Conservation (phyloP, 2,113 vertebrate genomes). For the Poicephalus gulielmi region DNA sequence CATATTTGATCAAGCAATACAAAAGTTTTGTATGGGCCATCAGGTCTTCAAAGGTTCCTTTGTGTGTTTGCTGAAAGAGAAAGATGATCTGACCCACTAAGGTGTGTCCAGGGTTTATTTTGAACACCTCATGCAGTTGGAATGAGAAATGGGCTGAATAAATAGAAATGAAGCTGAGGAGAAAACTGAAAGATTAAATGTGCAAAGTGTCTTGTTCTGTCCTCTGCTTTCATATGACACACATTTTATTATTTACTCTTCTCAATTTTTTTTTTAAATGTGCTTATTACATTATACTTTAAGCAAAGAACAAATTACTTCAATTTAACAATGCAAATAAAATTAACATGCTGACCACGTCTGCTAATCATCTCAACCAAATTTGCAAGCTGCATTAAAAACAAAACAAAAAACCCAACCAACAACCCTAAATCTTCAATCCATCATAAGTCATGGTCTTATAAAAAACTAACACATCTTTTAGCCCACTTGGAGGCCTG, state of each 20-base stretch:
- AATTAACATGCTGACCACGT: not conserved
- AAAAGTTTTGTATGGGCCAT: not conserved
- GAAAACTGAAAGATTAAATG: not conserved
- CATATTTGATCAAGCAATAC: not conserved
- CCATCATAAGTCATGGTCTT: not conserved
- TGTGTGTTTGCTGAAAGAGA: not conserved
- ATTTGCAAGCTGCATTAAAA: not conserved
- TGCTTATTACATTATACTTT: not conserved
- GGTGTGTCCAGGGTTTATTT: not conserved
- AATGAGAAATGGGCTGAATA: not conserved
- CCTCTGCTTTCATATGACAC: not conserved
- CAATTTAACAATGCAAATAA: not conserved
- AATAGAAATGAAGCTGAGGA: not conserved
- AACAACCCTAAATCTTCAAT: not conserved
- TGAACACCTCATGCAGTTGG: not conserved
- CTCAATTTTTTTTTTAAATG: not conserved
- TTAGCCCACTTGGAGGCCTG: not conserved
- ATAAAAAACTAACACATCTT: not conserved
- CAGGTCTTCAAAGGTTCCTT: not conserved
- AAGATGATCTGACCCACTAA: not conserved
- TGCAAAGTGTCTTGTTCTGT: not conserved
- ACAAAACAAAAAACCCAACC: rapidly evolving
- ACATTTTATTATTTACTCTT: not conserved
- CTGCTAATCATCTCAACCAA: not conserved
- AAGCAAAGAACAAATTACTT: not conserved